phyloP scores from a whole-genome alignment of 1,140 invertebrate genomes.

The Trichonephila inaurata region DNA sequence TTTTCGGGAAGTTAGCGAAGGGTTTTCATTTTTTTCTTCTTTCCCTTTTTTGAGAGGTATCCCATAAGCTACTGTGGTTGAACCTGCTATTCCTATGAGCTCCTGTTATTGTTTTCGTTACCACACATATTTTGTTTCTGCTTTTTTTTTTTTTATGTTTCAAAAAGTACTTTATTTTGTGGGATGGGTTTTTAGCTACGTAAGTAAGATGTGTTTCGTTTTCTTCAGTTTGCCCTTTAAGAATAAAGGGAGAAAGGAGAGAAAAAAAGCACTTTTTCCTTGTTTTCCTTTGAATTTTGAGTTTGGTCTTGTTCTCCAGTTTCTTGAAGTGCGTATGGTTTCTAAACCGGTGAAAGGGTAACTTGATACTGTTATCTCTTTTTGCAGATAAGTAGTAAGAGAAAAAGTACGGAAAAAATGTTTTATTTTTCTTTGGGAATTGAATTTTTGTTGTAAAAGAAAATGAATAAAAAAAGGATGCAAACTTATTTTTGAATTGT shows the following conservation, averaged over 20 bases:
- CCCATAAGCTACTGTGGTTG: neutral
- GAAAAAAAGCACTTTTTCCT: neutral
- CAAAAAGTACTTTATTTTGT: neutral
- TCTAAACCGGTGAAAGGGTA: neutral
- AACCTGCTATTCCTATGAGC: neutral
- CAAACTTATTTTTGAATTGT: too few species aligned
- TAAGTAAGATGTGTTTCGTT: neutral
- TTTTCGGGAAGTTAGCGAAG: neutral
- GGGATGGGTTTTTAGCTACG: neutral
- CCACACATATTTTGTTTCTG: neutral
- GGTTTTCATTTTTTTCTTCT: neutral
- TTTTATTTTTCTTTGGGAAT: neutral
- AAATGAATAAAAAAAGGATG: too few species aligned
- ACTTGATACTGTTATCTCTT: neutral
- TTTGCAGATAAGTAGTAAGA: neutral
- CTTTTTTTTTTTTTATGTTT: neutral
- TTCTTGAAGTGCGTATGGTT: neutral
- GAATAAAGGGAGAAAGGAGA: neutral
- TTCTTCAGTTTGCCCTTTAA: neutral
- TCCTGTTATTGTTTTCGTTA: conserved; percentile 33
- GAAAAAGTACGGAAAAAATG: neutral
- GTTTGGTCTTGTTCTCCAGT: neutral
- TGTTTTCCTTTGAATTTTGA: neutral
- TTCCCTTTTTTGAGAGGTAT: neutral
- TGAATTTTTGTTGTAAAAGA: too few species aligned